Evolutionary conservation across 2,888 invertebrate species (phyloP).

Genomic region (Tridacna gigas): DNA sequence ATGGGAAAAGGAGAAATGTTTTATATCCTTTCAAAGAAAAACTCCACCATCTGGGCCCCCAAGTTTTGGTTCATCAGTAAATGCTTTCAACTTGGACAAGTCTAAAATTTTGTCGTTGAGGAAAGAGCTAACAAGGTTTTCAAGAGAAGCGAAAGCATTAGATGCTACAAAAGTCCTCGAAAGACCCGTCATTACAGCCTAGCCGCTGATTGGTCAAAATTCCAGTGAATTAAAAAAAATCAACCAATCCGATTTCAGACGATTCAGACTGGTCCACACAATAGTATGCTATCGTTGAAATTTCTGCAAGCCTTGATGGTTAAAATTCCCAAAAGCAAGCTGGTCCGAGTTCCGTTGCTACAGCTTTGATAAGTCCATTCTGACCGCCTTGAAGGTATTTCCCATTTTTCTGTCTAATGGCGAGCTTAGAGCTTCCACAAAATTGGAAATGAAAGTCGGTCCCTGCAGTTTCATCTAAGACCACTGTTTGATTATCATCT

Average conservation of each 20-base stretch:
- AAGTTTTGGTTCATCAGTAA: neutral
- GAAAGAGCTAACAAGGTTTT: too few species aligned
- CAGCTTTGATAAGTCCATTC: constrained; percentile 82
- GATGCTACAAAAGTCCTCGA: too few species aligned
- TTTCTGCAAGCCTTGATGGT: neutral
- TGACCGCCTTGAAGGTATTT: constrained; percentile 86
- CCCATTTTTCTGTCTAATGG: constrained; percentile 91
- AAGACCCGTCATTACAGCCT: too few species aligned
- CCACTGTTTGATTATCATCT: constrained; percentile 92
- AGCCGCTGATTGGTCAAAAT: too few species aligned
- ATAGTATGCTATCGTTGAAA: neutral
- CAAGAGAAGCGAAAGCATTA: too few species aligned
- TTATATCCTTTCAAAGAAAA: neutral
- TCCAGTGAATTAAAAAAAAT: neutral
- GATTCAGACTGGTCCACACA: neutral
- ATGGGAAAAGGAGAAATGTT: too few species aligned
- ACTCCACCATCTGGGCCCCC: neutral
- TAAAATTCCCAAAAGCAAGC: constrained; percentile 76
- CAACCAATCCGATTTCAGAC: neutral
- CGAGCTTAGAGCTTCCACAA: constrained; percentile 95
- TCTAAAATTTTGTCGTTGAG: neutral
- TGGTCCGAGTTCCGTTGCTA: constrained; percentile 62
- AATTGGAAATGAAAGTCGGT: constrained; percentile 96
- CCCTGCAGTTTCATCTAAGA: constrained; percentile 92
- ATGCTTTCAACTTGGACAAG: constrained; percentile 5